Evolutionary conservation across 2,888 invertebrate species (phyloP), one percentile per base, ranked within the genome.

Genomic region (Lacanobia wlatinum): DNA sequence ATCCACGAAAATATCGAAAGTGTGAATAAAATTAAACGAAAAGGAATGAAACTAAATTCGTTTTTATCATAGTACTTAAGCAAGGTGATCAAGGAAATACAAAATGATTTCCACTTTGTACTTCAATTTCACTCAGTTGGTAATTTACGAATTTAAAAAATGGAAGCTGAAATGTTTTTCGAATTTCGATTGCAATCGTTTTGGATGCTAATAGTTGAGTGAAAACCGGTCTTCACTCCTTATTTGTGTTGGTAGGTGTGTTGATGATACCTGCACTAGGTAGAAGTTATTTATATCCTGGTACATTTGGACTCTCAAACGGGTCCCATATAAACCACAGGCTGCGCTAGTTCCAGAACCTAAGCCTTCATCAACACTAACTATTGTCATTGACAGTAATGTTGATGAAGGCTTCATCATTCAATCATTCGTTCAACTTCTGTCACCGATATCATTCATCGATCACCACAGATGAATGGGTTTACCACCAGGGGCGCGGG

Each of bases 391-490:
- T n/a, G 50, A 43, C 7, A 16, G 4, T n/a, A n/a, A n/a, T n/a
- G n/a, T n/a, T n/a, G n/a, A n/a, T n/a, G n/a, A n/a, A n/a, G n/a
- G n/a, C n/a, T n/a, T 61, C 48, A 34, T 59, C 70, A 69, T 73
- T 68, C 38, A 28, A 16, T 60, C 14, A 63, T 50, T 72, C 64
- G 38, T 58, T 28, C 50, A 7, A 78, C 43, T 56, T 56, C 82
- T 74, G 71, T 85, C 72, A 77, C 59, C 70, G 58, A 23, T 70
- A 73, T 69, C 60, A 75, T 85, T 87, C 88, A 91, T 89, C 87
- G 89, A 92, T 93, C 89, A 79, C 78, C 89, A 79, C 79, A 86
- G 85, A 90, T 88, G 87, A 87, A 80, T 85, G 82, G 78, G 61
- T 62, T 14, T 71, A 52, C 40, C 53, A 16, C 23, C 78, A 80